Evolutionary conservation across 2,113 vertebrate species (phyloP).

Genomic region (Phalacrocorax aristotelis): DNA sequence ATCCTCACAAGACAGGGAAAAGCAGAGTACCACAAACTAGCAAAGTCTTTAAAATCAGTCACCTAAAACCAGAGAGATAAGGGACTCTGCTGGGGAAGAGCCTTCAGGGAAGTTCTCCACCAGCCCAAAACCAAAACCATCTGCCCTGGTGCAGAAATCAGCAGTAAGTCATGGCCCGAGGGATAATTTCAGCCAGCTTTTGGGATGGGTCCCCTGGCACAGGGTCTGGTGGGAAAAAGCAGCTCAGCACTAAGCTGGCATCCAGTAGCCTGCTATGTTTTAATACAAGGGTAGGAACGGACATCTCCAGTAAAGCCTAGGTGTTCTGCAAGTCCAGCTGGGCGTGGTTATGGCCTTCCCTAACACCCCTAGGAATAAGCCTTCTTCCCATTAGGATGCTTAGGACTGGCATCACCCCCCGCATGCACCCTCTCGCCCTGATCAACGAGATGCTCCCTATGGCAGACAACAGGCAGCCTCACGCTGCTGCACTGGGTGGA

Average conservation of each 20-base stretch:
- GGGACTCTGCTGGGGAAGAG: not conserved
- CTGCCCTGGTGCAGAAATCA: not conserved
- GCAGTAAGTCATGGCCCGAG: not conserved
- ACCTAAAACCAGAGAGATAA: not conserved
- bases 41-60: not conserved
- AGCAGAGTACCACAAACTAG: not conserved
- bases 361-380: not conserved
- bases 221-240: fast-evolving
- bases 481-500: not conserved
- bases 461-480: not conserved
- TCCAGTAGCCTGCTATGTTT: not conserved
- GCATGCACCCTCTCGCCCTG: too few species aligned
- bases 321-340: not conserved
- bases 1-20: not conserved
- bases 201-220: not conserved
- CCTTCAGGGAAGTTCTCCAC: not conserved
- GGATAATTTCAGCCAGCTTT: not conserved
- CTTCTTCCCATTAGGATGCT: not conserved
- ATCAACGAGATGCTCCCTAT: not conserved
- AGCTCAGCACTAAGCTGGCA: not conserved
- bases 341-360: not conserved
- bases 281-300: not conserved
- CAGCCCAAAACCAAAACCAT: not conserved
- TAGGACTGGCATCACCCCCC: not conserved
- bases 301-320: not conserved